Conservation (phyloP, 2,888 invertebrate genomes). For the Patella ulyssiponensis region DNA sequence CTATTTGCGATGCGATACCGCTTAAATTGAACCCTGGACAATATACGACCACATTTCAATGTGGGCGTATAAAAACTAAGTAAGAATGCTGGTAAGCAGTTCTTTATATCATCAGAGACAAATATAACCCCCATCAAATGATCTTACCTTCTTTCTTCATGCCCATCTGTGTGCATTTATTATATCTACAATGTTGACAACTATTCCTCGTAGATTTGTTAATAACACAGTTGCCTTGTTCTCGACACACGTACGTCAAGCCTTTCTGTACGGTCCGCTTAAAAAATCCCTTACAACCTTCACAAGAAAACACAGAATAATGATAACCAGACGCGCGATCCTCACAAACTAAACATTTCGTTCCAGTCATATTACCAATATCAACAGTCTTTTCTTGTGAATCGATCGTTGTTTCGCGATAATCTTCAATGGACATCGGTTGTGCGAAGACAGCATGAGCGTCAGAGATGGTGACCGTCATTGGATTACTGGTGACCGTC, state of each 20-base stretch:
- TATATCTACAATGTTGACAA: conserved; percentile 71
- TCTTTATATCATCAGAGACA: no score
- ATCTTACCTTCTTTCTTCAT: conserved; percentile 71
- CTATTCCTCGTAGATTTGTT: conserved; percentile 70
- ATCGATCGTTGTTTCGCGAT: not conserved
- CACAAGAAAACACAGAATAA: conserved; percentile 71
- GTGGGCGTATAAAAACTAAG: no score
- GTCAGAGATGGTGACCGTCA: not conserved
- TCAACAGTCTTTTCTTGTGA: not conserved
- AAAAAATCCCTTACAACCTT: conserved; percentile 73
- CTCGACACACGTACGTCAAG: conserved; percentile 68
- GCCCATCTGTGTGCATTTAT: conserved; percentile 68
- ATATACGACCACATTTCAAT: no score
- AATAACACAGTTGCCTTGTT: conserved; percentile 63
- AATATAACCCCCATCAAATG: not conserved
- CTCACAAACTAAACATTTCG: conserved; percentile 65
- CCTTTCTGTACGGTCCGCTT: conserved; percentile 72
- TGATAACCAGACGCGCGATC: conserved; percentile 71
- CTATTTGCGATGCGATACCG: no score
- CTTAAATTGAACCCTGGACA: no score
- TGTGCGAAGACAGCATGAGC: not conserved
- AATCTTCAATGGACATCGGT: not conserved
- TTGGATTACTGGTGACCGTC: not conserved
- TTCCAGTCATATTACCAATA: not conserved
- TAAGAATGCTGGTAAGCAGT: no score